Conservation (phyloP, 2,888 invertebrate genomes). For the Amphipyra berbera region DNA sequence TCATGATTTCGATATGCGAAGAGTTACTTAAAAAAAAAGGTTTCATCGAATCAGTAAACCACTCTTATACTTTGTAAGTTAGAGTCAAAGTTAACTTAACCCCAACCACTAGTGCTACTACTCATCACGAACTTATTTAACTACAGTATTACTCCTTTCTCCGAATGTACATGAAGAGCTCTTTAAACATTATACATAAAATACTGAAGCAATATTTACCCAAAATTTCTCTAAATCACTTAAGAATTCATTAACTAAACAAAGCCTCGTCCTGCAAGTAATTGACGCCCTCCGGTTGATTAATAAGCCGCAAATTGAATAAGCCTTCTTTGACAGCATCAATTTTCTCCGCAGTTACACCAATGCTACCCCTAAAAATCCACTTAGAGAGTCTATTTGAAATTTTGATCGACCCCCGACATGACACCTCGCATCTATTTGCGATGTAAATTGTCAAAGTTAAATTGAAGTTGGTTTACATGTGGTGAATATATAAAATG, state of each 20-base stretch:
- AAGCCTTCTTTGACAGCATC: conserved; percentile 87
- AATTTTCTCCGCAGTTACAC: conserved; percentile 85
- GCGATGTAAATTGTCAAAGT: conserved; percentile 89
- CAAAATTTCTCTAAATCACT: conserved; percentile 41
- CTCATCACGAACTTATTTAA: too few relatives aligned
- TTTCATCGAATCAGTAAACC: too few relatives aligned
- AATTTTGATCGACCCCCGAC: conserved; percentile 87
- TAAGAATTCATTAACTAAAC: conserved; percentile 72
- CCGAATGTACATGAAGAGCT: too few relatives aligned
- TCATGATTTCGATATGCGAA: too few relatives aligned
- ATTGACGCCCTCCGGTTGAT: conserved; percentile 76
- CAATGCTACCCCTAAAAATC: conserved; percentile 83
- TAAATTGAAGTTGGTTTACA: conserved; percentile 69
- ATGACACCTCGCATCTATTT: conserved; percentile 88
- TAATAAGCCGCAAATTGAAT: conserved; percentile 88
- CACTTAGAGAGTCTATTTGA: conserved; percentile 86
- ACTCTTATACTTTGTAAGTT: too few relatives aligned
- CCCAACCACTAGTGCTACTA: too few relatives aligned
- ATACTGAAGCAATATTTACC: conserved; percentile 23
- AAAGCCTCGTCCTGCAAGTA: conserved; percentile 64
- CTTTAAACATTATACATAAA: too few relatives aligned
- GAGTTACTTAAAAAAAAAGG: too few relatives aligned
- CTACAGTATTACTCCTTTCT: too few relatives aligned
- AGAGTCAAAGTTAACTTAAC: too few relatives aligned
- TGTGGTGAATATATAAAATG: conserved; percentile 53